A percentile compares a stretch with the other conserved stretches of the same genome.
phyloP scores from a whole-genome alignment of 2,113 vertebrate genomes.

The Triplophysa dalaica region DNA sequence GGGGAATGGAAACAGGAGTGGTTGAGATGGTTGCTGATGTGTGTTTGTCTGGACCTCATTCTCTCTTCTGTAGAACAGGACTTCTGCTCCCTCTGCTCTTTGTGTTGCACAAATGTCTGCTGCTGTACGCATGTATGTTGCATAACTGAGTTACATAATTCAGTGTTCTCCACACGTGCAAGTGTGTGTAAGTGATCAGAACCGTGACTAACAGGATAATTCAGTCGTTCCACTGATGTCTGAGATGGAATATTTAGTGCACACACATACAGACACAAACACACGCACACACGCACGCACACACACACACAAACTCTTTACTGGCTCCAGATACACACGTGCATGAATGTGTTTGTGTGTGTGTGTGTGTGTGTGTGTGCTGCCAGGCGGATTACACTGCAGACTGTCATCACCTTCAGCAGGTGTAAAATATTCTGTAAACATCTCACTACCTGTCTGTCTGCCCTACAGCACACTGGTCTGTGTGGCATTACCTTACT shows the following conservation, averaged over 20 bases:
- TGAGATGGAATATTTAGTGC: slow-evolving; percentile 10
- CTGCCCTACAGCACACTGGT: not conserved
- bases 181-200: slow-evolving; percentile 40
- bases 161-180: slow-evolving; percentile 50
- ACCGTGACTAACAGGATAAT: slow-evolving; percentile 45
- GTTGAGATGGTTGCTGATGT: no score
- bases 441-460: slow-evolving; percentile 57
- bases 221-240: slow-evolving; percentile 39
- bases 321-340: slow-evolving; percentile 29
- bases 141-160: slow-evolving; percentile 59
- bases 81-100: not conserved
- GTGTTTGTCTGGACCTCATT: not conserved
- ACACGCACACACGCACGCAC: not conserved
- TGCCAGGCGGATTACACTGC: no score
- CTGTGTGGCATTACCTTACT: no score
- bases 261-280: not conserved
- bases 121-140: slow-evolving; percentile 56
- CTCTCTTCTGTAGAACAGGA: no score
- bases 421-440: slow-evolving; percentile 71
- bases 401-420: slow-evolving; percentile 71
- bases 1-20: no score
- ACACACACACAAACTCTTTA: slow-evolving; percentile 1
- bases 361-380: no score
- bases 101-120: slow-evolving; percentile 36
- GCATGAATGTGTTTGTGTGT: slow-evolving; percentile 46